Base-by-base conservation (phyloP, 2,113 vertebrate genomes). In the Pongo pygmaeus region DNA sequence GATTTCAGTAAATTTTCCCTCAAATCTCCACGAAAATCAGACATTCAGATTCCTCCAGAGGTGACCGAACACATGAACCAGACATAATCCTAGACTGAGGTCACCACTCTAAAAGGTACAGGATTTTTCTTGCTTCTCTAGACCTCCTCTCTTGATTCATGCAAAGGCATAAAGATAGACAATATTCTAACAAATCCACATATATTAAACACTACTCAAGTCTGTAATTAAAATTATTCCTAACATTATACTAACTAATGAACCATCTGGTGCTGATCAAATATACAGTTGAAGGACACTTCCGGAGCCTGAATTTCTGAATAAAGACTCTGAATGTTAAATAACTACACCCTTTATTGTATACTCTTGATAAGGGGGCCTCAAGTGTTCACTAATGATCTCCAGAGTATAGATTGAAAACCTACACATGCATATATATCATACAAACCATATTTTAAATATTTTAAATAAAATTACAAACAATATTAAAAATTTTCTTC, bases 181-280 rank as follows among this genome's bases (percentile, higher is more conserved):
- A 84, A 57, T 80, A 92, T 80, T 75, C 55, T 89, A 94, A 35
- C 25, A 50, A 84, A 25, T 67, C 32, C 25, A 84, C 20, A 32
- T 89, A 69, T 89, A 93, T 77, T 83, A 22, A 94, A 69, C 8
- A 69, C 72, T 40, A 85, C 52, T 89, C 23, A 88, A 84, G 23
- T 52, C 43, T 89, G 74, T 50, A 89, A 93, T 84, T 91, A 87
- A 93, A 95, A 91, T 91, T 20, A 84, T 59, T 84, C 43, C 30
- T 97, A 93, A 84, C 8, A 88, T 95, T 93, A 84, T 57, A 67
- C 50, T 67, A 95, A 96, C 93, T 91, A 94, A 83, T 43, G 87
- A 96, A 78, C 38, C 69, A 93, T 79, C 77, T 72, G n/a, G 46
- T 93, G 25, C 17, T 93, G 46, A 67, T 91, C 69, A 97, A 77